phyloP scores from a whole-genome alignment of 2,888 invertebrate species.

The Vannuccia rotundouncinata region DNA sequence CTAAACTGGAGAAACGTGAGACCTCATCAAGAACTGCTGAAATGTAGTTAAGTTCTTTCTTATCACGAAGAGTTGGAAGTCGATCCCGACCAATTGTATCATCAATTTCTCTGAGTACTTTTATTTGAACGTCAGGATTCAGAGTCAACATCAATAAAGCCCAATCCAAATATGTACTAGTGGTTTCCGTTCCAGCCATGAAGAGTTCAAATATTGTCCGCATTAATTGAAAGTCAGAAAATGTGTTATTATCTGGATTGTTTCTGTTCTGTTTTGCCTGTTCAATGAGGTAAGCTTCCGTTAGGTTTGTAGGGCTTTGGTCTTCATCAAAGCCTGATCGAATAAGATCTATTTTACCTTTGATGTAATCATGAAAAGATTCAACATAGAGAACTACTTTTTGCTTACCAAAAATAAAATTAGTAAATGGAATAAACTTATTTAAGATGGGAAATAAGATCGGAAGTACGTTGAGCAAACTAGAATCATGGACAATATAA shows the following conservation, averaged over 20 bases:
- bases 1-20: conserved; percentile 44
- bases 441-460: not conserved
- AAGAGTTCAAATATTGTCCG: conserved; percentile 43
- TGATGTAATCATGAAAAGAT: not conserved
- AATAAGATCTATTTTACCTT: conserved; percentile 10
- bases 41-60: conserved; percentile 42
- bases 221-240: conserved; percentile 18
- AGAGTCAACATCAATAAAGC: conserved; percentile 72
- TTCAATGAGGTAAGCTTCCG: conserved; percentile 44
- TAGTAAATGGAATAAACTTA: not conserved
- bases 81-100: conserved; percentile 49
- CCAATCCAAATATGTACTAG: conserved; percentile 76
- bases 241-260: not conserved
- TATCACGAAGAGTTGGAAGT: conserved; percentile 42
- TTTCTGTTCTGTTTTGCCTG: conserved; percentile 23
- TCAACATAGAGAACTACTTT: not conserved
- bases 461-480: not conserved
- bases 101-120: conserved; percentile 55
- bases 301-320: conserved; percentile 42
- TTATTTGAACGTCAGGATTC: conserved; percentile 68
- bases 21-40: conserved; percentile 48
- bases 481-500: conserved; percentile 27
- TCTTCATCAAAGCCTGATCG: not conserved
- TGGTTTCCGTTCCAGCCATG: conserved; percentile 62
- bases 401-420: not conserved